These are phyloP conservation scores for Mastacembelus armatus DNA, from an alignment of 2,797 vertebrate genomes.

Conservation along the genomic window DNA sequence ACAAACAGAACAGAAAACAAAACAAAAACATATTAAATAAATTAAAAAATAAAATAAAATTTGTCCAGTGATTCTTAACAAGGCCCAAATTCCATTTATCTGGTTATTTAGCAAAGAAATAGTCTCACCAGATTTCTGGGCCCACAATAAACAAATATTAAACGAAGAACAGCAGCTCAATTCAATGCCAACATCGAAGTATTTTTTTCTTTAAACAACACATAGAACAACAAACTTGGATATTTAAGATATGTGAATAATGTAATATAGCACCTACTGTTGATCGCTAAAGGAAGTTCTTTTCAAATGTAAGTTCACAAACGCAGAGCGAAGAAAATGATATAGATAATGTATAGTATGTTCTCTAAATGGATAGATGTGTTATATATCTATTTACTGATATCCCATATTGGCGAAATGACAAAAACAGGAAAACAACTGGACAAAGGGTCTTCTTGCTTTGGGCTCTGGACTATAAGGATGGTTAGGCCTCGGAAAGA, in stretches of 20 bases:
- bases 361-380: constrained; percentile 86
- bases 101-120: constrained; percentile 75
- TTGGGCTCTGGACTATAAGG: constrained; percentile 99
- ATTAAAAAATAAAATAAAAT: constrained; percentile 63
- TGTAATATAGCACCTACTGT: constrained; percentile 99
- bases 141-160: constrained; percentile 83
- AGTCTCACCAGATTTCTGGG: constrained; percentile 80
- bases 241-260: constrained; percentile 99
- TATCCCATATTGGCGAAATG: constrained; percentile 96
- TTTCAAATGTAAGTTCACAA: constrained; percentile 88
- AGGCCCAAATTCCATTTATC: constrained; percentile 79
- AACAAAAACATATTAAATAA: constrained; percentile 61
- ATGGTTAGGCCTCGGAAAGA: constrained; percentile 95
- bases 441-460: constrained; percentile 99
- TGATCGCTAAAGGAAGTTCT: constrained; percentile 99
- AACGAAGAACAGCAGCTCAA: constrained; percentile 89
- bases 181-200: constrained; percentile 89
- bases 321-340: constrained; percentile 85
- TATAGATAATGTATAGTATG: constrained; percentile 85
- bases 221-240: constrained; percentile 99
- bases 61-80: constrained; percentile 86
- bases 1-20: constrained; percentile 63
- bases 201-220: constrained; percentile 90
- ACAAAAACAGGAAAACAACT: constrained; percentile 94
- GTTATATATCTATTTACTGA: constrained; percentile 93